Percentiles rank a stretch among this genome's conserved stretches.
These are phyloP conservation scores for Apis cerana DNA, from an alignment of 1,140 invertebrate species.

Conservation along the genomic window DNA sequence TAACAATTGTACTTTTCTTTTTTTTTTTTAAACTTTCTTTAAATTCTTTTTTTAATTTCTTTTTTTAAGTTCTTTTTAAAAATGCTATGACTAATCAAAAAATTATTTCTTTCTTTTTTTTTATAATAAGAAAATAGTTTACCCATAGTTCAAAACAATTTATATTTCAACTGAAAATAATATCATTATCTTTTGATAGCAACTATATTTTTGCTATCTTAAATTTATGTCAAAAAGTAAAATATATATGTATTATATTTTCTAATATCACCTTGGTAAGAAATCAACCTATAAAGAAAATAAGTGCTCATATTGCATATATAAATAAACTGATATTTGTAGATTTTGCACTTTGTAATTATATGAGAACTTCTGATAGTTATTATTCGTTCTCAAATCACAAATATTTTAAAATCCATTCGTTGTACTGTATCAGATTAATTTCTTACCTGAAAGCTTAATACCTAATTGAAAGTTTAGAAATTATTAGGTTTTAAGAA, in stretches of 20 bases:
- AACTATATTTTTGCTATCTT: neutral
- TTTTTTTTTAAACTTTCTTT: neutral
- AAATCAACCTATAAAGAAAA: conserved; percentile 63
- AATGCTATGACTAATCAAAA: neutral
- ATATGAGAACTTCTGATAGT: conserved; percentile 23
- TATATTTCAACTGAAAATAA: neutral
- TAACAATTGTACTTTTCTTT: neutral
- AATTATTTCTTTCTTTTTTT: conserved; percentile 4
- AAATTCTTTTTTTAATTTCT: no score
- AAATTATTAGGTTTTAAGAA: conserved; percentile 36
- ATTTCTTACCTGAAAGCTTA: conserved; percentile 66
- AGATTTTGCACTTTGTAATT: conserved; percentile 30
- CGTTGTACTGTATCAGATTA: conserved; percentile 66
- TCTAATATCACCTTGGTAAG: conserved; percentile 70
- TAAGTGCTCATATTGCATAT: conserved; percentile 63
- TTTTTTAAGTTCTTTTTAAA: neutral
- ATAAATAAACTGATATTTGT: conserved; percentile 45
- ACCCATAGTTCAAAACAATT: neutral
- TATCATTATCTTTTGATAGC: neutral
- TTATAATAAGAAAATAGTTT: neutral
- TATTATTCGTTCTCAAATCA: conserved; percentile 36
- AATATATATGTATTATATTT: conserved; percentile 54
- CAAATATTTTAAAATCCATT: conserved; percentile 53
- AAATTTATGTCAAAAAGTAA: conserved; percentile 57
- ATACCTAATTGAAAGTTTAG: conserved; percentile 50